Evolutionary conservation across 30 jellyfish, hydroid and myxozoan genomes (phyloP).

Genomic region (Catostylus mosaicus): DNA sequence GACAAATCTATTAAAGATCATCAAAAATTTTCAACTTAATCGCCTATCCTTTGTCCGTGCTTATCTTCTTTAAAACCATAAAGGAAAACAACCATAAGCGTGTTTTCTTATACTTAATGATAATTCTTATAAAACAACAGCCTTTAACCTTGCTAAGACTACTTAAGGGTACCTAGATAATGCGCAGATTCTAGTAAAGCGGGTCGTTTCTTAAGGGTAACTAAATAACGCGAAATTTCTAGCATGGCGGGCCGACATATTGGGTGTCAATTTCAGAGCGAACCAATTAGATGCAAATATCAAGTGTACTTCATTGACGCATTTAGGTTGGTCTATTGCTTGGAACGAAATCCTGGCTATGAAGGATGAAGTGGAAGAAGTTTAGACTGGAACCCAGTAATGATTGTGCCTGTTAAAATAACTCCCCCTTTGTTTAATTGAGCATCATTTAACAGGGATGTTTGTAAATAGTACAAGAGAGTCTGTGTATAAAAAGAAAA

Average conservation of each 20-base stretch:
- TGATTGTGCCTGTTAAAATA: too few species aligned
- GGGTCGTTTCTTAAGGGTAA: not conserved
- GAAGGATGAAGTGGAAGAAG: too few species aligned
- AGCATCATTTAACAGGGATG: too few species aligned
- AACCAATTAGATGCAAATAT: too few species aligned
- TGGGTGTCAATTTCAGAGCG: conserved; percentile 10
- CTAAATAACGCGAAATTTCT: conserved; percentile 18
- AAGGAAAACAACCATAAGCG: conserved; percentile 26
- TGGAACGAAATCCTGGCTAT: too few species aligned
- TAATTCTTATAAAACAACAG: conserved; percentile 20
- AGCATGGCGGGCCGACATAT: conserved; percentile 13
- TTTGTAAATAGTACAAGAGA: too few species aligned
- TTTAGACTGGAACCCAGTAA: too few species aligned
- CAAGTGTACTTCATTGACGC: too few species aligned
- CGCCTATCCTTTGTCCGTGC: conserved; percentile 23
- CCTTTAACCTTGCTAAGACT: conserved; percentile 15
- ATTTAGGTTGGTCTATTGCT: too few species aligned
- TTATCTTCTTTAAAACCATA: conserved; percentile 36
- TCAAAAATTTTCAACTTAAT: conserved; percentile 19
- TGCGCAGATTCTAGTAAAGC: conserved; percentile 2
- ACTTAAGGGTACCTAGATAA: conserved; percentile 5
- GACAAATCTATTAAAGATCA: conserved; percentile 37
- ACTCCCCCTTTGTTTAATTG: too few species aligned
- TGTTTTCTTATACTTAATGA: conserved; percentile 23
- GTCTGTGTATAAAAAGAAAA: too few species aligned